These are phyloP conservation scores for Chelonoidis abingdonii DNA, from an alignment of 2,113 vertebrate genomes.

Conservation along the genomic window DNA sequence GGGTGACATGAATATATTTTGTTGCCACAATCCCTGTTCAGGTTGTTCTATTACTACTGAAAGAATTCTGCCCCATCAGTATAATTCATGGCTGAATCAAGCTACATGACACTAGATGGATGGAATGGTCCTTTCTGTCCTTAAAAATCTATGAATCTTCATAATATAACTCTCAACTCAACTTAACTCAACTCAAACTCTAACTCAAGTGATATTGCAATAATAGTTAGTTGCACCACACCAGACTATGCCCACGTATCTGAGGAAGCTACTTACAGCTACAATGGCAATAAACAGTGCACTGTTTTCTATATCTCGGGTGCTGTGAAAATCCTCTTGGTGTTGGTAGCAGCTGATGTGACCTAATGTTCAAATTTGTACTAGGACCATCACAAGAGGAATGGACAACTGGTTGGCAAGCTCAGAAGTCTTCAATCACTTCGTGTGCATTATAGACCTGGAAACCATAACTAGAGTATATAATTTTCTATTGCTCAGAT, in stretches of 20 bases:
- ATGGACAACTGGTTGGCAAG: background rate
- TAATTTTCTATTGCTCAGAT: conserved; percentile 3
- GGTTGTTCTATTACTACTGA: background rate
- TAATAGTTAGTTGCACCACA: background rate
- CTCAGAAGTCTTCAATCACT: background rate
- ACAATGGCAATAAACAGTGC: too few species aligned
- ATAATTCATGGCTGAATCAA: background rate
- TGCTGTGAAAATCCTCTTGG: background rate
- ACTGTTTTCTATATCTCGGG: background rate
- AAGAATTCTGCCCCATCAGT: background rate
- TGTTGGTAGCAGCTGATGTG: background rate
- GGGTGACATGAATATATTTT: background rate
- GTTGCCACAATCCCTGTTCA: accelerated
- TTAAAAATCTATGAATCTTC: background rate
- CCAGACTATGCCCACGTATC: background rate
- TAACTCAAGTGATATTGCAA: background rate
- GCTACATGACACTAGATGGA: background rate
- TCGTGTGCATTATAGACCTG: background rate
- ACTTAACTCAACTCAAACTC: too few species aligned
- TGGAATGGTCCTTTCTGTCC: background rate
- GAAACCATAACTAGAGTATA: background rate
- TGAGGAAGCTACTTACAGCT: background rate
- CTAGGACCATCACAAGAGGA: background rate
- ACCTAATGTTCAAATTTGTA: background rate
- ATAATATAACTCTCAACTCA: background rate